Evolutionary conservation across 1,140 invertebrate species (phyloP).

Genomic region (Drosophila truncata): DNA sequence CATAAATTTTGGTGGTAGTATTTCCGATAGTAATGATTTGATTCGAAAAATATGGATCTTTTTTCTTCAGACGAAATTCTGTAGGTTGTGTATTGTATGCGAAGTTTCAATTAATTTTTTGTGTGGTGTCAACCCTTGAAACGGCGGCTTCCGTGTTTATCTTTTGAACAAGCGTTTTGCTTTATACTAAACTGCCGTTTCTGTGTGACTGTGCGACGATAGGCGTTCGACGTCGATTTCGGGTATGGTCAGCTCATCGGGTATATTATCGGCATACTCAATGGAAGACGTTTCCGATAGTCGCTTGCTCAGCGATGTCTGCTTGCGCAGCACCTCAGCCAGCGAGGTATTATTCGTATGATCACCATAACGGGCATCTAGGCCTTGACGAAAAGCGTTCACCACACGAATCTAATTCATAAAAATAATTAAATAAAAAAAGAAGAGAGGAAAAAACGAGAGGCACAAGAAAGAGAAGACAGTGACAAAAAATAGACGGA

Average conservation of each 20-base stretch:
- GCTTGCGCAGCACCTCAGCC: constrained; percentile 95
- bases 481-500: constrained; percentile 72
- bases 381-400: constrained; percentile 99
- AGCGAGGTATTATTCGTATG: constrained; percentile 94
- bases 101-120: not conserved
- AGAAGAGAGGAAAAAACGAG: constrained; percentile 40
- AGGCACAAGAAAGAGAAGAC: constrained; percentile 62
- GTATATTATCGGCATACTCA: constrained; percentile 95
- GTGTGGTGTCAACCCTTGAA: not conserved
- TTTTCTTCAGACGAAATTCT: not conserved
- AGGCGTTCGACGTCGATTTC: constrained; percentile 96
- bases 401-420: constrained; percentile 97
- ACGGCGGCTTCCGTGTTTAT: not conserved
- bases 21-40: not conserved
- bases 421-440: constrained; percentile 47
- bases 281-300: constrained; percentile 96
- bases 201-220: constrained; percentile 96
- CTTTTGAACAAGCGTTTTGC: constrained; percentile 1
- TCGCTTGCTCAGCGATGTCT: constrained; percentile 95
- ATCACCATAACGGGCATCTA: constrained; percentile 97
- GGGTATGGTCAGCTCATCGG: constrained; percentile 93
- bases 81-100: not conserved
- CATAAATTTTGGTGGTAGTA: not conserved
- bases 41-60: not conserved
- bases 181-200: constrained; percentile 92